Percentiles rank a stretch among this genome's conserved stretches.
Evolutionary conservation across 2,888 invertebrate genomes (phyloP).

Genomic region (Drosophila prostipennis): DNA sequence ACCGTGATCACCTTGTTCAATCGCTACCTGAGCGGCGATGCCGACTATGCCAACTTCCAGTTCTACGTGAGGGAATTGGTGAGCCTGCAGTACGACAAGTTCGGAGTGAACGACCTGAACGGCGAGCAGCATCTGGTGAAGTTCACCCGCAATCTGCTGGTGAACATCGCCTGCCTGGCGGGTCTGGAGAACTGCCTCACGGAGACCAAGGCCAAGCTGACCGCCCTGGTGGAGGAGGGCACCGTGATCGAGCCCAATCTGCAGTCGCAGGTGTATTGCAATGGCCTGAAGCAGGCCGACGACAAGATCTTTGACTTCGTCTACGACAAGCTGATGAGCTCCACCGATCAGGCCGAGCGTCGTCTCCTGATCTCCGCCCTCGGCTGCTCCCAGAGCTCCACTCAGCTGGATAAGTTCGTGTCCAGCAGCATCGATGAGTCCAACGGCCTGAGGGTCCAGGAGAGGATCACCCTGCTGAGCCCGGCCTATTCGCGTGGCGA

Average conservation of each 20-base stretch:
- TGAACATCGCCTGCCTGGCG: conserved; percentile 81
- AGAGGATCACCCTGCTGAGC: conserved; percentile 72
- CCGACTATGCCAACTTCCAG: conserved; percentile 65
- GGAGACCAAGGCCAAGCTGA: conserved; percentile 75
- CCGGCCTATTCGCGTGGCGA: conserved; percentile 77
- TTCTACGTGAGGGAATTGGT: conserved; percentile 71
- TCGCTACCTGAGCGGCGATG: conserved; percentile 73
- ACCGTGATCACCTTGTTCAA: conserved; percentile 66
- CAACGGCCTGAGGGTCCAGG: conserved; percentile 70
- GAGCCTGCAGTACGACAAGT: conserved; percentile 70
- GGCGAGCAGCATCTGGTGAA: conserved; percentile 80
- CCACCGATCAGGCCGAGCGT: conserved; percentile 87
- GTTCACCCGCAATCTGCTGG: conserved; percentile 74
- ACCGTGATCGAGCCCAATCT: conserved; percentile 79
- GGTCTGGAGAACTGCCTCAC: conserved; percentile 74
- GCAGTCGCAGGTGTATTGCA: conserved; percentile 82
- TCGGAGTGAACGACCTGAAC: conserved; percentile 74
- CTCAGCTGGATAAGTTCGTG: conserved; percentile 85
- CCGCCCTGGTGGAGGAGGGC: conserved; percentile 54
- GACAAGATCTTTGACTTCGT: conserved; percentile 87
- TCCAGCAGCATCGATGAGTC: conserved; percentile 68
- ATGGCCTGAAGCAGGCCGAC: conserved; percentile 81
- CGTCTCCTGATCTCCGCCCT: conserved; percentile 86
- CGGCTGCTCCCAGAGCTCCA: conserved; percentile 87
- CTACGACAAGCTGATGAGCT: conserved; percentile 85